Evolutionary conservation across 2,888 invertebrate species (phyloP).

Genomic region (Rhaphigaster nebulosa): DNA sequence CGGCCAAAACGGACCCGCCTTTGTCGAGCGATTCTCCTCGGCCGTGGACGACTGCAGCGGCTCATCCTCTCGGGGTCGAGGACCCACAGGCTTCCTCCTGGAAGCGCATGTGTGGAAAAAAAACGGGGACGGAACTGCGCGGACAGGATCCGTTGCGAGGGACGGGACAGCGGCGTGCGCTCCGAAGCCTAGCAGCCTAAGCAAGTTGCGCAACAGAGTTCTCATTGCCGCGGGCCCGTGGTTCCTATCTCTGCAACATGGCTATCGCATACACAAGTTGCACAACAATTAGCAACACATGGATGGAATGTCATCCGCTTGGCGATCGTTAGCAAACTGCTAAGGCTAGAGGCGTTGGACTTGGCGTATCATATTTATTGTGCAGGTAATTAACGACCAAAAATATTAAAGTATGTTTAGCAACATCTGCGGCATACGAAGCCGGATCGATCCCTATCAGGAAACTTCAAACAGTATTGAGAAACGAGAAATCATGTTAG

Average conservation of each 20-base stretch:
- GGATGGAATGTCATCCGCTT: background rate
- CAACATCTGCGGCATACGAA: too few relatives aligned
- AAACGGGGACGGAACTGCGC: background rate
- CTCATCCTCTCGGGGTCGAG: slow-evolving; percentile 62
- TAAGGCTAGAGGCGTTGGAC: background rate
- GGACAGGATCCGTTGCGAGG: background rate
- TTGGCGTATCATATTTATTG: too few relatives aligned
- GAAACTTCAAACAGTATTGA: too few relatives aligned
- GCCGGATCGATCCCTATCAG: too few relatives aligned
- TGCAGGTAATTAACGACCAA: too few relatives aligned
- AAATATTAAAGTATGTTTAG: too few relatives aligned
- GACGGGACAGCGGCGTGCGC: background rate
- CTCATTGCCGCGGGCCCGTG: background rate
- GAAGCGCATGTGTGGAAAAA: slow-evolving; percentile 63
- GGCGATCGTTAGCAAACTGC: background rate
- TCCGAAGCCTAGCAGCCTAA: background rate
- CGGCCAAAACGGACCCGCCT: background rate
- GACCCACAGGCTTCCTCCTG: slow-evolving; percentile 65
- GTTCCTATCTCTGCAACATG: background rate
- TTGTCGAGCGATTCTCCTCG: background rate
- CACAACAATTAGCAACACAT: background rate
- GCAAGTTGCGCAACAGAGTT: background rate
- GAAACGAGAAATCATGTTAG: too few relatives aligned
- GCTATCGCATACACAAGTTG: background rate
- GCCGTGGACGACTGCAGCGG: background rate